Evolutionary conservation across 2,113 vertebrate genomes (phyloP).

Genomic region (Sturnira hondurensis): DNA sequence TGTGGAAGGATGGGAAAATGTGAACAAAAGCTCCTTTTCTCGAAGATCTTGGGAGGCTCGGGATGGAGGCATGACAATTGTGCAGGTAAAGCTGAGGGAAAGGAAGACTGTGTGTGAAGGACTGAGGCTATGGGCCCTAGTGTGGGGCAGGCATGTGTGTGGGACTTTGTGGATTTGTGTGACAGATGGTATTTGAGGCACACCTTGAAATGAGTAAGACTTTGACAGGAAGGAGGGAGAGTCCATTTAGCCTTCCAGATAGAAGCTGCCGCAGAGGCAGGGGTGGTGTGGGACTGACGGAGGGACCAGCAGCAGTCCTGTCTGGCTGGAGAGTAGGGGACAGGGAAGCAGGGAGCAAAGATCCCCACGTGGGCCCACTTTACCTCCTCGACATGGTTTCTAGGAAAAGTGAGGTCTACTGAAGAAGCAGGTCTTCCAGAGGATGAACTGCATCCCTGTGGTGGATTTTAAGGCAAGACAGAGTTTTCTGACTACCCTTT

Average conservation of each 20-base stretch:
- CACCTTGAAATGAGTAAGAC: background rate
- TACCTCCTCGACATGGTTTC: background rate
- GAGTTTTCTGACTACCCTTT: background rate
- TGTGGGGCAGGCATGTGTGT: background rate
- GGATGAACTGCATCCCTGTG: background rate
- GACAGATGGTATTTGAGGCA: background rate
- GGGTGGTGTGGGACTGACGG: background rate
- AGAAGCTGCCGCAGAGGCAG: no score
- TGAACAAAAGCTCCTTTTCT: background rate
- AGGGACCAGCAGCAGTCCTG: rapidly evolving
- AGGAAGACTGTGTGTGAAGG: background rate
- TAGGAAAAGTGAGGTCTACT: background rate
- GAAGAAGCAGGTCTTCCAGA: background rate
- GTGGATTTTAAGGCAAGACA: background rate
- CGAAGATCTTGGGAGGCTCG: background rate
- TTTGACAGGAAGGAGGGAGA: background rate
- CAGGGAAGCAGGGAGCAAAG: background rate
- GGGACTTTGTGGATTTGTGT: background rate
- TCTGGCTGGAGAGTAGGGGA: background rate
- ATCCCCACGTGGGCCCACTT: background rate
- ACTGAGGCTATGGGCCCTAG: background rate
- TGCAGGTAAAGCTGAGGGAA: background rate
- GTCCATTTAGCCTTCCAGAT: rapidly evolving
- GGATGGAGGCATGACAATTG: background rate
- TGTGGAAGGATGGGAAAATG: background rate